Evolutionary conservation across 2,888 invertebrate species (phyloP).

Genomic region (Theretra japonica): DNA sequence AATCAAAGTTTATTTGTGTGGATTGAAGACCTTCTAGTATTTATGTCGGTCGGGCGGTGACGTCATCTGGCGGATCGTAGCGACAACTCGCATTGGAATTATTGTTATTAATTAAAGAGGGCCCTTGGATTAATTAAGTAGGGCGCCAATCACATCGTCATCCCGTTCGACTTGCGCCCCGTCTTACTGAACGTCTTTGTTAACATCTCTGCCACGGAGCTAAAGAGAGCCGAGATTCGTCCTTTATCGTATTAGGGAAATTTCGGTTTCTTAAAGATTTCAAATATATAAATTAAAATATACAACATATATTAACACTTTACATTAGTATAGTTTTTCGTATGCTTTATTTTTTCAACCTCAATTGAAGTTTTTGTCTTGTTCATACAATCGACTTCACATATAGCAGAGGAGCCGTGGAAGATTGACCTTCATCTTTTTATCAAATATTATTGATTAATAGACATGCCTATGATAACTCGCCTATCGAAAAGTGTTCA

Average conservation of each 20-base stretch:
- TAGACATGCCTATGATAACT: no score
- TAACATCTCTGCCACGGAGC: constrained; percentile 69
- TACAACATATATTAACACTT: no score
- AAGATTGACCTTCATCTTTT: no score
- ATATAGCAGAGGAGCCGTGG: no score
- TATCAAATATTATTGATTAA: no score
- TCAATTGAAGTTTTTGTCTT: no score
- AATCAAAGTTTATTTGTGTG: constrained; percentile 30
- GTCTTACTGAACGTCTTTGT: constrained; percentile 80
- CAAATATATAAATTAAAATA: no score
- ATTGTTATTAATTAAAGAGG: constrained; percentile 83
- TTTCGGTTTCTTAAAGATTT: not conserved
- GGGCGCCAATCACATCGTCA: constrained; percentile 81
- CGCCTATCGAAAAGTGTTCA: no score
- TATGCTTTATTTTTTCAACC: no score
- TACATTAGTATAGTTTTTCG: no score
- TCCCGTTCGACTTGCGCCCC: constrained; percentile 66
- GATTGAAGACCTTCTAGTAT: constrained; percentile 53
- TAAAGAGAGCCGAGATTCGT: constrained; percentile 39
- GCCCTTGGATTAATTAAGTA: constrained; percentile 81
- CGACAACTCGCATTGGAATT: constrained; percentile 70
- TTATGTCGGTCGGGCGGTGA: constrained; percentile 47
- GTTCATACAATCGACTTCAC: no score
- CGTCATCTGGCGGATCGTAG: constrained; percentile 75
- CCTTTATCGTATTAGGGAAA: not conserved